Evolutionary conservation across 2,797 vertebrate species (phyloP).

Genomic region (Acridotheres tristis): DNA sequence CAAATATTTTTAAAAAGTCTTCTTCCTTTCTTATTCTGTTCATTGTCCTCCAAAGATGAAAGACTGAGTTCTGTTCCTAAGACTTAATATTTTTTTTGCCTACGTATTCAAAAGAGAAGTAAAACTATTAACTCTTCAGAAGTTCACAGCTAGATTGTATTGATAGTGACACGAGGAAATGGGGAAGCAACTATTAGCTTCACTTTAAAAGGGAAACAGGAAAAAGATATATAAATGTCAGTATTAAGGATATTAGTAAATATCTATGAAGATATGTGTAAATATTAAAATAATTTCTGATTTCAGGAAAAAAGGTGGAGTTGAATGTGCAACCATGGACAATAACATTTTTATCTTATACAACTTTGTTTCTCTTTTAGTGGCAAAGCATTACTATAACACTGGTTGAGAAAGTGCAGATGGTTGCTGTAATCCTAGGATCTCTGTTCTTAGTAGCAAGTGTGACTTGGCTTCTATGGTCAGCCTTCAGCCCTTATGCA

Average conservation of each 20-base stretch:
- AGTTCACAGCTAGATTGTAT: neutral
- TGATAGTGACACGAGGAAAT: neutral
- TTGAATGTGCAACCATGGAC: slow-evolving; percentile 60
- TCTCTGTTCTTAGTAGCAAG: slow-evolving; percentile 93
- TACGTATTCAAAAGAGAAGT: neutral
- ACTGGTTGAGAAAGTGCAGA: slow-evolving; percentile 97
- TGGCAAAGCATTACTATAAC: slow-evolving; percentile 96
- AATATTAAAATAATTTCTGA: slow-evolving; percentile 49
- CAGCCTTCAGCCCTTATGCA: slow-evolving; percentile 91
- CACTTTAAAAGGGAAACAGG: slow-evolving; percentile 5
- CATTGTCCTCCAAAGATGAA: slow-evolving; percentile 7
- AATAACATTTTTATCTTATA: slow-evolving; percentile 71
- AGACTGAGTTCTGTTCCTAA: neutral
- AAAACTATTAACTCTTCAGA: slow-evolving; percentile 7
- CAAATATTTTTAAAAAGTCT: neutral
- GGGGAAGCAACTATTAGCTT: neutral
- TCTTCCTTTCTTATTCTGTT: neutral
- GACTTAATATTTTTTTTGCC: neutral
- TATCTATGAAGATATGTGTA: slow-evolving; percentile 22
- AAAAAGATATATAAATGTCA: neutral
- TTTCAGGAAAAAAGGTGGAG: slow-evolving; percentile 38
- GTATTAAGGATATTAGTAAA: neutral
- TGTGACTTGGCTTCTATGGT: slow-evolving; percentile 96
- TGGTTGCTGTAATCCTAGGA: slow-evolving; percentile 94
- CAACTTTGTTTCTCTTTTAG: slow-evolving; percentile 82